Evolutionary conservation across 64 coral and sea anemone genomes (phyloP).

Genomic region (Trachythela sp.): DNA sequence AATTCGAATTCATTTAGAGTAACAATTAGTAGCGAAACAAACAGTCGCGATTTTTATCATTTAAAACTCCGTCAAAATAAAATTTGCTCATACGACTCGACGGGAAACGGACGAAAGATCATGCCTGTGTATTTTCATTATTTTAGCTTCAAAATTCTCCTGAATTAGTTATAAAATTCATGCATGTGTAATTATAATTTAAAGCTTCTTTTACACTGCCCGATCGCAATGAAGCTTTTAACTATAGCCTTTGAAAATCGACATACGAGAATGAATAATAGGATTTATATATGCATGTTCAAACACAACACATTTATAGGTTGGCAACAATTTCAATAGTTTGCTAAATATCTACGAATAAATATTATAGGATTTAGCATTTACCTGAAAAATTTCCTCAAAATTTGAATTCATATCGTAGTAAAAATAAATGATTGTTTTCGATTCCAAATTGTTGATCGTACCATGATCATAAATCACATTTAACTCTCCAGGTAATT

Average conservation of each 20-base stretch:
- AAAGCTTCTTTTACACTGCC: not conserved
- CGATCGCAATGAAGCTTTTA: not conserved
- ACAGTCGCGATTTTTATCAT: not conserved
- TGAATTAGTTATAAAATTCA: too few relatives aligned
- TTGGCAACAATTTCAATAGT: too few relatives aligned
- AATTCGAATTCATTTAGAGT: not conserved
- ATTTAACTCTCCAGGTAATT: too few relatives aligned
- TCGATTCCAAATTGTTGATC: too few relatives aligned
- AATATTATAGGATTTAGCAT: not conserved
- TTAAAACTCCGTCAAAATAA: not conserved
- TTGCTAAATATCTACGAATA: not conserved
- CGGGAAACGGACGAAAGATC: too few relatives aligned
- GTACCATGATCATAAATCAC: too few relatives aligned
- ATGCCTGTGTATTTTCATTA: too few relatives aligned
- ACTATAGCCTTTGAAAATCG: not conserved
- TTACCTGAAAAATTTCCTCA: conserved; percentile 4
- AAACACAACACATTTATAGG: too few relatives aligned
- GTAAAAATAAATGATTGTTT: too few relatives aligned
- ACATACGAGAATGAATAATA: not conserved
- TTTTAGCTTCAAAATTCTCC: too few relatives aligned
- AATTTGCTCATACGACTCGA: not conserved
- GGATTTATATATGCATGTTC: too few relatives aligned
- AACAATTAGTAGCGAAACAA: not conserved
- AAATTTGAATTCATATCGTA: not conserved
- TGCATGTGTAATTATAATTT: too few relatives aligned